Evolutionary conservation across 2,113 vertebrate genomes (phyloP).

Genomic region (Pseudopodoces humilis): DNA sequence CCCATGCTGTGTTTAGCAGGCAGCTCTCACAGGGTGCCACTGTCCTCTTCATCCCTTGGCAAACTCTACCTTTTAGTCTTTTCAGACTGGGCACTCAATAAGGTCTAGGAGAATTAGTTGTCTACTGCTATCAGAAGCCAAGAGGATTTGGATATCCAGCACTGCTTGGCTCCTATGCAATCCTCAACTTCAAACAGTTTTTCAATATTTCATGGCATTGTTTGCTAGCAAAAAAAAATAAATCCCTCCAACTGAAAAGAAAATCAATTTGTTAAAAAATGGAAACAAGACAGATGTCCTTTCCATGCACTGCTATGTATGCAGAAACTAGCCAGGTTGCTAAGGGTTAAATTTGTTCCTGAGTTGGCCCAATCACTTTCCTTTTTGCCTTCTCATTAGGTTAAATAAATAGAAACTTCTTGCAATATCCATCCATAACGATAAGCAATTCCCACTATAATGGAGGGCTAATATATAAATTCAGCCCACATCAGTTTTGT

Average conservation of each 20-base stretch:
- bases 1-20: not conserved
- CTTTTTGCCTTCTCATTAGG: constrained; percentile 63
- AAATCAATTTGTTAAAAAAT: not conserved
- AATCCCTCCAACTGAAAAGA: not conserved
- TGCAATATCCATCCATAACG: constrained; percentile 54
- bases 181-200: not conserved
- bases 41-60: not conserved
- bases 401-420: constrained; percentile 76
- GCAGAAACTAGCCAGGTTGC: not conserved
- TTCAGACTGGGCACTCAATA: not conserved
- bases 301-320: not conserved
- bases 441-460: constrained; percentile 76
- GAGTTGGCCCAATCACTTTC: constrained; percentile 14
- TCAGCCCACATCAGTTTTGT: constrained; percentile 70
- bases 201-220: not conserved
- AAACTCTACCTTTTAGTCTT: not conserved
- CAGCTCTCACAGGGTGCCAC: not conserved
- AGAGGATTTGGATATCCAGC: not conserved
- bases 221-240: not conserved
- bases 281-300: not conserved
- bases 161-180: not conserved
- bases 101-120: not conserved
- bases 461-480: constrained; percentile 74
- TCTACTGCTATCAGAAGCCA: not conserved
- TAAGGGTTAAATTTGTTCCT: constrained; percentile 33